Base-by-base conservation (phyloP, 2,797 vertebrate species). In the Helarctos malayanus region DNA sequence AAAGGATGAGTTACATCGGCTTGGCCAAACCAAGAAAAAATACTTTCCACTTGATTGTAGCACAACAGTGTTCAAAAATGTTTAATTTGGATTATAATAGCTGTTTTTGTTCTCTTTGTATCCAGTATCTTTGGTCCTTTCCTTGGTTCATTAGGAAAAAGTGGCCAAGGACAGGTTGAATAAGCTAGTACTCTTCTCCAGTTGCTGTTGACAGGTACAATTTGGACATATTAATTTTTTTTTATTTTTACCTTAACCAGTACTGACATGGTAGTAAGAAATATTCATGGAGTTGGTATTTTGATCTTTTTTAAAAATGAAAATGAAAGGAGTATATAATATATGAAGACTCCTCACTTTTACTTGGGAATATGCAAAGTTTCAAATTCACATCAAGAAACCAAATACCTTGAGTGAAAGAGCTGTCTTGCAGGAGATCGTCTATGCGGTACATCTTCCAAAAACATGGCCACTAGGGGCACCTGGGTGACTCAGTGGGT, bases 341-440 rank as follows among this genome's bases (percentile, higher is more conserved):
- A 47, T 80, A n/a, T 86, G 79, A 86, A 83, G 7, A 78, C 27
- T 59, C 27, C 18, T 57, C 29, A 47, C 3, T 91, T 97, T 92
- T 91, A 23, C n/a, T 79, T 95, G 54, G 23, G 52, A 94, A 63
- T 69, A 54, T 78, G 18, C 19, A 91, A 45, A 65, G 23, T 97
- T 94, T 91, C 49, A 57, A 81, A 76, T 85, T 96, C 38, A 93
- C 49, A 86, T 89, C 23, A 81, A n/a, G n/a, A n/a, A n/a, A n/a
- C n/a, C n/a, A n/a, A n/a, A n/a, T n/a, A n/a, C n/a, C n/a, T n/a
- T n/a, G n/a, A n/a, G n/a, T n/a, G n/a, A n/a, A n/a, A n/a, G n/a
- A n/a, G n/a, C n/a, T n/a, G n/a, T n/a, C n/a, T n/a, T n/a, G n/a
- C n/a, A n/a, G n/a, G n/a, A n/a, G n/a, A n/a, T n/a, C n/a, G n/a